Conservation (phyloP, 2,888 invertebrate genomes). For the Eledone cirrhosa region DNA sequence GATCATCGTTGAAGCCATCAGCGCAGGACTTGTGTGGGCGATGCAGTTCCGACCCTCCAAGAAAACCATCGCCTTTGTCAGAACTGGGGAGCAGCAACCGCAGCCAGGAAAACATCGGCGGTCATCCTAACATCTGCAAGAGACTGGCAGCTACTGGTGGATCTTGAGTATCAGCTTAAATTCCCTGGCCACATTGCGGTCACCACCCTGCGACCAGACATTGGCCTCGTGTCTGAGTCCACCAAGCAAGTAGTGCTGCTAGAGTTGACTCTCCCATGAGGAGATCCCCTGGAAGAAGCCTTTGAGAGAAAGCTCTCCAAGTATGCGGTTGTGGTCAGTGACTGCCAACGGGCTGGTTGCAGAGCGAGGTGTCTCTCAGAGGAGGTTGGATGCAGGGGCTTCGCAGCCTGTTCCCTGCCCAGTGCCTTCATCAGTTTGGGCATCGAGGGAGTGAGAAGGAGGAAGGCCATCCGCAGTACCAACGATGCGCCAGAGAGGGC, state of each 20-base stretch:
- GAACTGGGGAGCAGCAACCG: not conserved
- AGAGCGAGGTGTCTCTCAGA: too few species aligned
- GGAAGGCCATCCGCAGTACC: too few species aligned
- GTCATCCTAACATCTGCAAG: not conserved
- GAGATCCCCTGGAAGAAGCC: too few species aligned
- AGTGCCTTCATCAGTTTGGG: not conserved
- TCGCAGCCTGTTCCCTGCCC: not conserved
- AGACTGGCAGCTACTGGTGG: not conserved
- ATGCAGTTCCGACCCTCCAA: too few species aligned
- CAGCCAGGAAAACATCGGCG: not conserved
- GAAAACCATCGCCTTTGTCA: too few species aligned
- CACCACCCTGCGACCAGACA: not conserved
- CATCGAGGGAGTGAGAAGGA: too few species aligned
- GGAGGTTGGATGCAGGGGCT: not conserved
- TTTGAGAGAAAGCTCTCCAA: constrained; percentile 1
- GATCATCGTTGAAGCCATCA: too few species aligned
- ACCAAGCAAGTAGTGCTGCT: too few species aligned
- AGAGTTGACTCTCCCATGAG: too few species aligned
- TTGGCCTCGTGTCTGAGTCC: not conserved
- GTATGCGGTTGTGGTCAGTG: not conserved
- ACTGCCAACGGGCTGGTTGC: not conserved
- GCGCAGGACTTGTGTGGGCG: too few species aligned
- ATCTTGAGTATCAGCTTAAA: not conserved
- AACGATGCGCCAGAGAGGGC: too few species aligned
- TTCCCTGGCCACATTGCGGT: not conserved